These are phyloP conservation scores for Tupiocoris notatus DNA, from an alignment of 2,888 invertebrate genomes.

Conservation along the genomic window DNA sequence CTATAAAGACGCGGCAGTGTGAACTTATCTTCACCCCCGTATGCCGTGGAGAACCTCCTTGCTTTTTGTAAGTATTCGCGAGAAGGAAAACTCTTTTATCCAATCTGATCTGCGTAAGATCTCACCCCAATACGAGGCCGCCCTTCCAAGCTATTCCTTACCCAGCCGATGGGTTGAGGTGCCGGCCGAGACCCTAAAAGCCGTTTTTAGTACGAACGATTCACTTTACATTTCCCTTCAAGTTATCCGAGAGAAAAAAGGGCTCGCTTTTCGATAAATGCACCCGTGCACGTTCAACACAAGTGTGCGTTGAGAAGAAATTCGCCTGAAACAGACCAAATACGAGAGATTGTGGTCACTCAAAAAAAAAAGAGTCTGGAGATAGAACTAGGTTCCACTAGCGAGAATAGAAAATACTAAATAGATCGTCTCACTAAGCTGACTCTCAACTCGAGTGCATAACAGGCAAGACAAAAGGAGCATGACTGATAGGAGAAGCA, in stretches of 20 bases:
- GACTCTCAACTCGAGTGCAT: no score
- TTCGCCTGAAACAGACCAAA: no score
- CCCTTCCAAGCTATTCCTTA: background rate
- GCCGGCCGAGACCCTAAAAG: background rate
- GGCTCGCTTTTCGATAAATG: no score
- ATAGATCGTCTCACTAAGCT: no score
- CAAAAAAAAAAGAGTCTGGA: no score
- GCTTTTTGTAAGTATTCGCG: background rate
- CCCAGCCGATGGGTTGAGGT: background rate
- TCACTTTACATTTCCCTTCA: background rate
- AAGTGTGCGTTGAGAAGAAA: no score
- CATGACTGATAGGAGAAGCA: no score
- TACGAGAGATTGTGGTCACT: no score
- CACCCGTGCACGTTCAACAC: no score
- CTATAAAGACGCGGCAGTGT: background rate
- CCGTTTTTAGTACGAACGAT: background rate
- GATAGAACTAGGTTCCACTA: no score
- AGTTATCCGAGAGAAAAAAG: background rate
- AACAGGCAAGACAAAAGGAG: no score
- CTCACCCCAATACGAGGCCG: slow-evolving; percentile 9
- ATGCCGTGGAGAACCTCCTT: background rate
- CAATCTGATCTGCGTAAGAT: slow-evolving; percentile 35
- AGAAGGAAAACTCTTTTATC: slow-evolving; percentile 17
- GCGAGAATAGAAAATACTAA: no score
- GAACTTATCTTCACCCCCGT: background rate